A percentile compares a stretch with the other conserved stretches of the same genome.
These are phyloP conservation scores for Piprites chloris DNA, from an alignment of 2,113 vertebrate species.

Conservation along the genomic window DNA sequence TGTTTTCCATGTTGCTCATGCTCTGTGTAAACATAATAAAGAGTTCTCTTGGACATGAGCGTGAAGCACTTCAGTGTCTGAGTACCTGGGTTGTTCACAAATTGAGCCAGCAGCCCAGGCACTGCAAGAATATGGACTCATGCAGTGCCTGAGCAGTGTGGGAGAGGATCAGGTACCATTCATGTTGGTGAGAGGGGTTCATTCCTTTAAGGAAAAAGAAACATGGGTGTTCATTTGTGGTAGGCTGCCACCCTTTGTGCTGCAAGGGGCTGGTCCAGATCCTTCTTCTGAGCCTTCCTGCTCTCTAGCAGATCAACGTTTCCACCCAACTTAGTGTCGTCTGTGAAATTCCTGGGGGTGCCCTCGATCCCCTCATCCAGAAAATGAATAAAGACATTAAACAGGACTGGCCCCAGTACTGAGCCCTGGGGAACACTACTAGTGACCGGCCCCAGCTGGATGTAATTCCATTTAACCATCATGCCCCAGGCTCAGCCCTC, in stretches of 20 bases:
- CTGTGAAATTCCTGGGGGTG: not conserved
- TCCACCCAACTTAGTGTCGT: not conserved
- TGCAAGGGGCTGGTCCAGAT: not conserved
- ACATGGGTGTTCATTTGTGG: not conserved
- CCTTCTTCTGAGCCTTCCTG: not conserved
- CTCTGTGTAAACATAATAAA: constrained; percentile 51
- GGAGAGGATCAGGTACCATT: not conserved
- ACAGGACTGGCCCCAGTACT: not conserved
- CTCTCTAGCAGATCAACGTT: not conserved
- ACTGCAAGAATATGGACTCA: not conserved
- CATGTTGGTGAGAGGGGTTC: not conserved
- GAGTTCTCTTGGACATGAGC: not conserved
- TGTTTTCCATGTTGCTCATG: constrained; percentile 37
- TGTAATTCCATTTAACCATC: not conserved
- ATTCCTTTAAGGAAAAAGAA: not conserved
- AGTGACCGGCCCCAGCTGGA: not conserved
- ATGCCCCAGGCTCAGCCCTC: not conserved
- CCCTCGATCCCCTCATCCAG: not conserved
- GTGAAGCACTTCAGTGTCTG: not conserved
- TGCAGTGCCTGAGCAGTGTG: not conserved
- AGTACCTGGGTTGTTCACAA: not conserved
- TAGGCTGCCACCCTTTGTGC: not conserved
- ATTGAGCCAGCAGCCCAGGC: not conserved
- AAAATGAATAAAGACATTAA: not conserved
- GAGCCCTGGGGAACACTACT: not conserved